phyloP scores from a whole-genome alignment of 2,113 vertebrate genomes.

The Hemicordylus capensis region DNA sequence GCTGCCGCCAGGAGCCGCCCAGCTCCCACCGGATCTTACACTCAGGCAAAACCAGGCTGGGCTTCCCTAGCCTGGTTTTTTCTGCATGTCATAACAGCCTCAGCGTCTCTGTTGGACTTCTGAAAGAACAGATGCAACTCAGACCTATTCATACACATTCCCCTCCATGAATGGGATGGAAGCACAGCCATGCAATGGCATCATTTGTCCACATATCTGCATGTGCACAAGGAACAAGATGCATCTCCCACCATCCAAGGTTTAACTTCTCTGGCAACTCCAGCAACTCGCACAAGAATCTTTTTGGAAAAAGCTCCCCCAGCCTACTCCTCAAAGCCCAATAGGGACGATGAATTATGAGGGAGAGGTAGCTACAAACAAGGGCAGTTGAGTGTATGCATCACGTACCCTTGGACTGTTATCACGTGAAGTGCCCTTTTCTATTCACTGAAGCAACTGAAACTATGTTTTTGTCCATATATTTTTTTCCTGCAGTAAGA shows the following conservation, averaged over 20 bases:
- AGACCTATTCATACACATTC: not conserved
- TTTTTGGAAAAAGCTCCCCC: too few species aligned
- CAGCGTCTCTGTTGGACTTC: not conserved
- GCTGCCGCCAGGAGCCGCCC: too few species aligned
- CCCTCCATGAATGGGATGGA: too few species aligned
- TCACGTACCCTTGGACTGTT: not conserved
- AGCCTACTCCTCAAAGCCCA: too few species aligned
- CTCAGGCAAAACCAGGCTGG: too few species aligned
- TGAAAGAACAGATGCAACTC: not conserved
- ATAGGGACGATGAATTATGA: not conserved
- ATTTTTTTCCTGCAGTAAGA: slow-evolving; percentile 21
- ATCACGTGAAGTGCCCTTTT: not conserved
- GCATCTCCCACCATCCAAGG: not conserved
- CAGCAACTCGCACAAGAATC: not conserved
- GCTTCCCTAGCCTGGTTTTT: too few species aligned
- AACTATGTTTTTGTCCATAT: not conserved
- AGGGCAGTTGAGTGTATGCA: not conserved
- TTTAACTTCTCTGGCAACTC: not conserved
- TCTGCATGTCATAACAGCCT: too few species aligned
- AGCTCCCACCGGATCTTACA: too few species aligned
- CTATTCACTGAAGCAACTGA: not conserved
- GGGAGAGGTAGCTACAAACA: not conserved
- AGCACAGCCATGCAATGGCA: too few species aligned
- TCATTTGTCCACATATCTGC: too few species aligned
- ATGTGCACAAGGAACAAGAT: not conserved